Conservation (phyloP, 2,797 vertebrate species). For the Xerus rutilus region DNA sequence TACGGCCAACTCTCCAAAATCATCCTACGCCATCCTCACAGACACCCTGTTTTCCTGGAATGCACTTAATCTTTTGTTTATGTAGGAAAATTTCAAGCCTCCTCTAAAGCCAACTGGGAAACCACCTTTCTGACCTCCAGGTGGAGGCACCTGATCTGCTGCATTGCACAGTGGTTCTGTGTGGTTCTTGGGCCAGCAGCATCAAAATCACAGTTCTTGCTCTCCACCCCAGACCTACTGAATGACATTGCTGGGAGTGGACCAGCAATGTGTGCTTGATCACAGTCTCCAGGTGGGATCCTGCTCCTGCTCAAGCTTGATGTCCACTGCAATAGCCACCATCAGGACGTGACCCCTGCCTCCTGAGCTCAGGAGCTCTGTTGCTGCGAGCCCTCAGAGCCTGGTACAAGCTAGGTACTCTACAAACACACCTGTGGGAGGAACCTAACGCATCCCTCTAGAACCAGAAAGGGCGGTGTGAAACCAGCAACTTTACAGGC, state of each 20-base stretch:
- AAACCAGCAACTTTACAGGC: background rate
- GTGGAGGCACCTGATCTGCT: background rate
- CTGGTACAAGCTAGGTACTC: background rate
- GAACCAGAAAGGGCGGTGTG: background rate
- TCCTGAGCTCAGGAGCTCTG: background rate
- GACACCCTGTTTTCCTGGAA: background rate
- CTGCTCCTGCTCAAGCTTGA: fast-evolving
- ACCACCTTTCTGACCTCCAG: background rate
- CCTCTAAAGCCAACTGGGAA: background rate
- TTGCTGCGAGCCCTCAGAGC: background rate
- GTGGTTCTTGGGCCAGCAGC: background rate
- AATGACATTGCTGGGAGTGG: no score
- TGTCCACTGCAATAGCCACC: fast-evolving
- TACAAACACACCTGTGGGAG: background rate
- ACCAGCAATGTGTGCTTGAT: fast-evolving
- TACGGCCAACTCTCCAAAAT: background rate
- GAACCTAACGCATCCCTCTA: background rate
- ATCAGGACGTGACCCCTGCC: fast-evolving
- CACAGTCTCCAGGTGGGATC: background rate
- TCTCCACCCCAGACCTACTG: background rate
- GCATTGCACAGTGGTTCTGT: fast-evolving
- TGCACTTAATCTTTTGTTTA: background rate
- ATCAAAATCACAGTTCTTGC: background rate
- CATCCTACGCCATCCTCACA: background rate
- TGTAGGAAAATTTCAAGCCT: background rate